These are phyloP conservation scores for Lithophane leautieri DNA, from an alignment of 2,888 invertebrate species.

Conservation along the genomic window DNA sequence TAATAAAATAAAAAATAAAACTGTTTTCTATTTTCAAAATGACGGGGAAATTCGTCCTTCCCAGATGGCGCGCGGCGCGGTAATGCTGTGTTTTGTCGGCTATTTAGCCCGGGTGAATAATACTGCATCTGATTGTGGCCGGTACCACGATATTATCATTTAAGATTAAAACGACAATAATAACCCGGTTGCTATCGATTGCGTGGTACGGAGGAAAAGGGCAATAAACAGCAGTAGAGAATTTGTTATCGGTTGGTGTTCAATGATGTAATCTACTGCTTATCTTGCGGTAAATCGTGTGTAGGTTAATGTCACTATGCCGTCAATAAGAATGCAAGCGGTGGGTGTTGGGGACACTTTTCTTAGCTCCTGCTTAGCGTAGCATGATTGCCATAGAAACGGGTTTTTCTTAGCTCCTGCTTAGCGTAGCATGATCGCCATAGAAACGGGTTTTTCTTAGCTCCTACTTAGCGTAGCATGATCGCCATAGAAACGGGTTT, in stretches of 20 bases:
- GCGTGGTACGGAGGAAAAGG: slow-evolving; percentile 30
- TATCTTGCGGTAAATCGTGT: slow-evolving; percentile 21
- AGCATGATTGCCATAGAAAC: too few relatives aligned
- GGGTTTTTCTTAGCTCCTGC: not conserved
- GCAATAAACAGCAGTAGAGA: slow-evolving; percentile 6
- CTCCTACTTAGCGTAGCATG: not conserved
- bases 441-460: too few relatives aligned
- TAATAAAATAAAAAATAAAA: slow-evolving; percentile 6
- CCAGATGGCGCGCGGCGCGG: slow-evolving; percentile 40
- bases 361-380: not conserved
- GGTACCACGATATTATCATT: slow-evolving; percentile 40
- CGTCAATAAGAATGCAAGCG: not conserved
- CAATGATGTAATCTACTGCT: slow-evolving; percentile 23
- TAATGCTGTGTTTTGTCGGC: slow-evolving; percentile 36
- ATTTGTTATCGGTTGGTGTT: slow-evolving; percentile 5
- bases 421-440: too few relatives aligned
- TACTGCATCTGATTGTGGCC: slow-evolving; percentile 57
- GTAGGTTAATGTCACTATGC: slow-evolving; percentile 2
- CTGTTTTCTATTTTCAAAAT: slow-evolving; percentile 25
- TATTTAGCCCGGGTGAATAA: slow-evolving; percentile 37
- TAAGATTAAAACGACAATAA: slow-evolving; percentile 2
- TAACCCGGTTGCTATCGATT: not conserved
- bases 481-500: too few relatives aligned
- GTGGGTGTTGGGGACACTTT: not conserved
- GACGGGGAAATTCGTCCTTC: slow-evolving; percentile 45